Percentiles rank a stretch among this genome's conserved stretches.
phyloP scores from a whole-genome alignment of 1,140 invertebrate genomes.

The Reticulitermes speratus region DNA sequence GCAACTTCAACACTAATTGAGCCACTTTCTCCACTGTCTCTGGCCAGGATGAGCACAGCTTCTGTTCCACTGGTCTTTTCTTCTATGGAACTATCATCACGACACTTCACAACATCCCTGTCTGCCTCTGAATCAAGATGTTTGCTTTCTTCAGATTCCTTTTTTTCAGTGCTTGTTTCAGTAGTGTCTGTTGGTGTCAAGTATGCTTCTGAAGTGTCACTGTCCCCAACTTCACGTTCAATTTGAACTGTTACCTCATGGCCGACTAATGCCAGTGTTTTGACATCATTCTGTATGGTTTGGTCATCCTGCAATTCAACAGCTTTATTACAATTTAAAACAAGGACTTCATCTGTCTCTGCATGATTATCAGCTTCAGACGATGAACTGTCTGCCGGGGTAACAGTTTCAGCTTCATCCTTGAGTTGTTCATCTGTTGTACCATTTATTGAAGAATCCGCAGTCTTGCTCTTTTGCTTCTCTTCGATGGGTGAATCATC shows the following conservation, averaged over 20 bases:
- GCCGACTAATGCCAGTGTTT: conserved; percentile 1
- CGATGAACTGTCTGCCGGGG: background rate
- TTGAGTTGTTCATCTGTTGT: background rate
- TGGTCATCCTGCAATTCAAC: conserved; percentile 20
- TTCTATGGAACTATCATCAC: conserved; percentile 38
- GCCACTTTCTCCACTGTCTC: conserved; percentile 42
- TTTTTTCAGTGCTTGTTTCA: conserved; percentile 31
- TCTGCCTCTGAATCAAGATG: conserved; percentile 33
- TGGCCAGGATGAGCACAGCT: conserved; percentile 45
- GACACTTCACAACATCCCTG: conserved; percentile 39
- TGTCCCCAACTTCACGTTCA: conserved; percentile 47
- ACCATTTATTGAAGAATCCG: background rate
- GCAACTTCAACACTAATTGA: background rate
- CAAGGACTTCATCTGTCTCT: conserved; percentile 4
- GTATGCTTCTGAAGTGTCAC: conserved; percentile 60
- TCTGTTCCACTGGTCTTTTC: conserved; percentile 39
- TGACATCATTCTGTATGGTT: background rate
- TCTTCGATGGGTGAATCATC: background rate
- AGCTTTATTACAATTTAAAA: background rate
- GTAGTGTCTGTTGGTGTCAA: conserved; percentile 57
- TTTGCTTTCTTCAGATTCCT: conserved; percentile 29
- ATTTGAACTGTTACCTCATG: conserved; percentile 37
- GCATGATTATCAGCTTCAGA: background rate
- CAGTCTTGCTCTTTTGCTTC: background rate
- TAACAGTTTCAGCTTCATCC: background rate